Evolutionary conservation across 1,140 invertebrate species (phyloP).

Genomic region (Brachionus koreanus): DNA sequence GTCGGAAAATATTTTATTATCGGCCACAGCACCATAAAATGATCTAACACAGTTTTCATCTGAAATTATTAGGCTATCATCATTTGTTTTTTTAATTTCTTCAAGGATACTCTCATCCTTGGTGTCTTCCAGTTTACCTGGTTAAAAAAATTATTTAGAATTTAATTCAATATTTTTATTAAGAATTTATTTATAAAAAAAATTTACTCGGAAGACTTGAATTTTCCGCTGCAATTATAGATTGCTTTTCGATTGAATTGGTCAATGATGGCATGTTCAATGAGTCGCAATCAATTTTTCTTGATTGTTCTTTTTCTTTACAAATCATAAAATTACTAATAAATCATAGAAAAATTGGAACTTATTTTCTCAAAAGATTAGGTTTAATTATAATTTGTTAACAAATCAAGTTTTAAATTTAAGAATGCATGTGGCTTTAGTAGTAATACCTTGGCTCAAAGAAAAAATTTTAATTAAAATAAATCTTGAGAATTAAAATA

Average conservation of each 20-base stretch:
- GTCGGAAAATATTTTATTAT: constrained; percentile 13
- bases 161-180: not conserved
- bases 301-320: not conserved
- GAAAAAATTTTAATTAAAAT: not conserved
- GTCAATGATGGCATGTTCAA: not conserved
- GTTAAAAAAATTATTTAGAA: not conserved
- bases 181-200: not conserved
- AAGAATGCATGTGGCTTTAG: not conserved
- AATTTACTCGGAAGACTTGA: not conserved
- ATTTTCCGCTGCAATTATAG: not conserved
- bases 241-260: not conserved
- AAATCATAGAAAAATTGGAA: not conserved
- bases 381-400: not conserved
- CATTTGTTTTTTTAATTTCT: not conserved
- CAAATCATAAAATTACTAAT: not conserved
- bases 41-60: constrained; percentile 30
- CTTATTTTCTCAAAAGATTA: not conserved
- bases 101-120: constrained; percentile 15
- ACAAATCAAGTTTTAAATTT: not conserved
- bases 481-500: not conserved
- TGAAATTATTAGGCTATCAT: constrained; percentile 6
- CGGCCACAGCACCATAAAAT: constrained; percentile 3
- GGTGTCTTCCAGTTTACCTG: not conserved
- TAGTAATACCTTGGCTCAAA: not conserved
- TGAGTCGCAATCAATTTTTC: not conserved